Conservation (phyloP, 2,797 vertebrate species). For the Anisognathus igniventris region DNA sequence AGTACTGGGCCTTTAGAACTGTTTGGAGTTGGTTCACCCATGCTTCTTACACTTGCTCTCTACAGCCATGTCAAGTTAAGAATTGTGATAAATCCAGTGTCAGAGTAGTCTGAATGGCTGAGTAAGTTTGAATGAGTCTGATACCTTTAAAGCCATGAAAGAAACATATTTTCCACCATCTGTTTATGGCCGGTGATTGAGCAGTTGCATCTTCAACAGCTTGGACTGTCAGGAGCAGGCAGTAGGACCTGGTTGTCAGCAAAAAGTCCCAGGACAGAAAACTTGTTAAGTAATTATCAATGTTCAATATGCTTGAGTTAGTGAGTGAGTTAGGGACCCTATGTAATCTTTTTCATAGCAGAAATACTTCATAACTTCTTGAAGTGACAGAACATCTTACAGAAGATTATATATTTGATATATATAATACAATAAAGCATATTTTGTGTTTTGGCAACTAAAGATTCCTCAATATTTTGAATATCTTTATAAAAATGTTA, state of each 20-base stretch:
- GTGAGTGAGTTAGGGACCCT: not conserved
- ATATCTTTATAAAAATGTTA: accelerated
- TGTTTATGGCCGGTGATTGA: not conserved
- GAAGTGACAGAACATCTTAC: not conserved
- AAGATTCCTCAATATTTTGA: not conserved
- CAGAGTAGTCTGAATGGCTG: not conserved
- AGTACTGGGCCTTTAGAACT: not conserved
- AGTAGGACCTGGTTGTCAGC: not conserved
- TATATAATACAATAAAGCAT: not conserved
- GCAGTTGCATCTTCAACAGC: not conserved
- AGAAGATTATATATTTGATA: not conserved
- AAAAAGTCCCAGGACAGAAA: not conserved
- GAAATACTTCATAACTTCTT: not conserved
- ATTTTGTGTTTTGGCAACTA: not conserved
- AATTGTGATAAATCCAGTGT: not conserved
- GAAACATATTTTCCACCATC: not conserved
- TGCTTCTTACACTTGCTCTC: not conserved
- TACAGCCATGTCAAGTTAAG: not conserved
- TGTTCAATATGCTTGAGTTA: not conserved
- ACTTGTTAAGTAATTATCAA: not conserved
- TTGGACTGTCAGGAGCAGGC: not conserved
- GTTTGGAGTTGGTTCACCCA: not conserved
- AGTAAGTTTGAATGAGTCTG: not conserved
- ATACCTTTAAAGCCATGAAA: not conserved
- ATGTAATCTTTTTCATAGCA: not conserved